A percentile compares a stretch with the other conserved stretches of the same genome.
These are phyloP conservation scores for Acleris emargana DNA, from an alignment of 2,888 invertebrate species.

Conservation along the genomic window DNA sequence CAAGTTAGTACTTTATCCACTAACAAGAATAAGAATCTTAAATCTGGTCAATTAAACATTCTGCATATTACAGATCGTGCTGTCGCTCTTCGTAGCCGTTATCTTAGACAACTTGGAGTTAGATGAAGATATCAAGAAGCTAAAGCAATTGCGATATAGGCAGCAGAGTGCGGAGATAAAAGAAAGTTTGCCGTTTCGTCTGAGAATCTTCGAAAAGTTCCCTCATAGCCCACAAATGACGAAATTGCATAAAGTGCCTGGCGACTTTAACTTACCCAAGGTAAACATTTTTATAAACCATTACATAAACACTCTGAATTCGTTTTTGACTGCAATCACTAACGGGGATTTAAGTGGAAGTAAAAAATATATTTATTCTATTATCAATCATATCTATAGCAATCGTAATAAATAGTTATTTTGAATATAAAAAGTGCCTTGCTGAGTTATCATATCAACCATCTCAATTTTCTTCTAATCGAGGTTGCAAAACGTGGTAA, in stretches of 20 bases:
- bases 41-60: neutral
- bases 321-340: too few relatives aligned
- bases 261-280: conserved; percentile 95
- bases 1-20: too few relatives aligned
- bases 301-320: too few relatives aligned
- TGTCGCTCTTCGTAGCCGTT: conserved; percentile 99
- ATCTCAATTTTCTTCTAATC: too few relatives aligned
- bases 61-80: conserved; percentile 90
- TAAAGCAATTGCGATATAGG: conserved; percentile 98
- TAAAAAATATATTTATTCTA: too few relatives aligned
- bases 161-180: conserved; percentile 99
- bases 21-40: too few relatives aligned
- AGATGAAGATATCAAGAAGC: conserved; percentile 99
- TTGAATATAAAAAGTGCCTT: too few relatives aligned
- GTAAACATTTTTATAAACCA: conserved; percentile 64
- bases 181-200: conserved; percentile 96
- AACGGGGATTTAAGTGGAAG: too few relatives aligned
- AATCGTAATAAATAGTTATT: too few relatives aligned
- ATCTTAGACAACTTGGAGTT: conserved; percentile 99
- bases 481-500: too few relatives aligned
- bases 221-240: conserved; percentile 99
- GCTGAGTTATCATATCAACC: too few relatives aligned
- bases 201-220: conserved; percentile 98
- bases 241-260: conserved; percentile 95
- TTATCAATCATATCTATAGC: too few relatives aligned